Conservation (phyloP, 2,888 invertebrate genomes). For the Drosophila infuscata region DNA sequence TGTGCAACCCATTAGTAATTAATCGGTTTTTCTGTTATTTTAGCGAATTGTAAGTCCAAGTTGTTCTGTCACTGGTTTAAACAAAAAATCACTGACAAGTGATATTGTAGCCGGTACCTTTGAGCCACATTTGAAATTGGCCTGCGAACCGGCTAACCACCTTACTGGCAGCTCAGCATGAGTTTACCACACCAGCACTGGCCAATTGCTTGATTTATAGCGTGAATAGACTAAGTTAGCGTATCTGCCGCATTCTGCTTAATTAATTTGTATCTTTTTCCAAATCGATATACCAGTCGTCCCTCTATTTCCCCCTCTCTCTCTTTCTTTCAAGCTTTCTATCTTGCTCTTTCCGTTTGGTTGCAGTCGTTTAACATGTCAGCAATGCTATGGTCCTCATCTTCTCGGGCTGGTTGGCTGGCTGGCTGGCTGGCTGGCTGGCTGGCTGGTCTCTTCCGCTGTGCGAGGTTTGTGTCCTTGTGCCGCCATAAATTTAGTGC, state of each 20-base stretch:
- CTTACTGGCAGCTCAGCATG: conserved; percentile 31
- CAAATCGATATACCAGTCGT: conserved; percentile 71
- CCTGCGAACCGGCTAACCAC: conserved; percentile 11
- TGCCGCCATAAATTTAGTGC: conserved; percentile 75
- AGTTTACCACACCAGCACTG: conserved; percentile 31
- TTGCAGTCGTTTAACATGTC: conserved; percentile 77
- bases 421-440: conserved; percentile 41
- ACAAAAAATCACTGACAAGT: conserved; percentile 55
- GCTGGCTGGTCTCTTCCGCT: conserved; percentile 59
- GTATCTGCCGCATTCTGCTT: conserved; percentile 83
- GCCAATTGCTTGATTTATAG: conserved; percentile 82
- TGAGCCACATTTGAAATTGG: conserved; percentile 56
- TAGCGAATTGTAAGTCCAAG: conserved; percentile 16
- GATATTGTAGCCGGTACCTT: conserved; percentile 72
- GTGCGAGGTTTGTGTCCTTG: conserved; percentile 76
- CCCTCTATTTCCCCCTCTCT: not conserved
- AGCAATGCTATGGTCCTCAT: conserved; percentile 51
- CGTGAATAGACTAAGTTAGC: conserved; percentile 83
- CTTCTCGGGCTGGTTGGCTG: conserved; percentile 37
- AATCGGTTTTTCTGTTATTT: conserved; percentile 32
- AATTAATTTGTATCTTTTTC: conserved; percentile 84
- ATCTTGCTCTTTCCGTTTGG: conserved; percentile 49
- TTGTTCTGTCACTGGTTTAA: not conserved
- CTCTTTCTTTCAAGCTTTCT: not conserved
- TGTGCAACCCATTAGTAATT: conserved; percentile 37